These are phyloP conservation scores for Protophormia terraenovae DNA, from an alignment of 2,888 invertebrate species.

Conservation along the genomic window DNA sequence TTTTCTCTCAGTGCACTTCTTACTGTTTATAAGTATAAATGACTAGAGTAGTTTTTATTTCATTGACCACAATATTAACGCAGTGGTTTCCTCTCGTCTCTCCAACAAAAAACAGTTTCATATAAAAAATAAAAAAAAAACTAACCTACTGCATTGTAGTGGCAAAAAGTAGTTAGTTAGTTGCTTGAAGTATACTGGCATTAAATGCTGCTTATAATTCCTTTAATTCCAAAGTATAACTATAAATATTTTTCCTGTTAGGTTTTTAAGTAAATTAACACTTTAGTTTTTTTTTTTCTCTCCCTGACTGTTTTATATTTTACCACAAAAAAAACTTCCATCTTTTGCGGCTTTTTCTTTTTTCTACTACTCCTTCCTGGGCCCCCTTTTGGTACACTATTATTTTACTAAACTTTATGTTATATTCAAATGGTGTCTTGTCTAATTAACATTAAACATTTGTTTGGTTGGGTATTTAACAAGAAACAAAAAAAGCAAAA, in stretches of 20 bases:
- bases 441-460: slow-evolving; percentile 67
- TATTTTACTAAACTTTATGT: neutral
- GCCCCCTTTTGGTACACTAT: too few species aligned
- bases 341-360: slow-evolving; percentile 49
- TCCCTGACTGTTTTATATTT: slow-evolving; percentile 6
- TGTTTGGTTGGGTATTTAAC: slow-evolving; percentile 40
- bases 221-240: slow-evolving; percentile 7
- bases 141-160: slow-evolving; percentile 21
- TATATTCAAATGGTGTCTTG: slow-evolving; percentile 59
- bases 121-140: neutral
- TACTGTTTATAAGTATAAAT: neutral
- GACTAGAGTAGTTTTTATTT: slow-evolving; percentile 20
- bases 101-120: neutral
- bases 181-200: slow-evolving; percentile 5
- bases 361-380: neutral
- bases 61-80: slow-evolving; percentile 62
- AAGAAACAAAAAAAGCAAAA: neutral
- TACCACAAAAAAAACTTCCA: slow-evolving; percentile 55
- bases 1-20: neutral
- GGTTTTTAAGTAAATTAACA: slow-evolving; percentile 57
- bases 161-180: neutral
- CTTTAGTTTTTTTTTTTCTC: slow-evolving; percentile 35
- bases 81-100: slow-evolving; percentile 28
- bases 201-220: slow-evolving; percentile 33
- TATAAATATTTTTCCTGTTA: slow-evolving; percentile 17